Conservation (phyloP, 2,888 invertebrate species). For the Anarsia innoxiella region DNA sequence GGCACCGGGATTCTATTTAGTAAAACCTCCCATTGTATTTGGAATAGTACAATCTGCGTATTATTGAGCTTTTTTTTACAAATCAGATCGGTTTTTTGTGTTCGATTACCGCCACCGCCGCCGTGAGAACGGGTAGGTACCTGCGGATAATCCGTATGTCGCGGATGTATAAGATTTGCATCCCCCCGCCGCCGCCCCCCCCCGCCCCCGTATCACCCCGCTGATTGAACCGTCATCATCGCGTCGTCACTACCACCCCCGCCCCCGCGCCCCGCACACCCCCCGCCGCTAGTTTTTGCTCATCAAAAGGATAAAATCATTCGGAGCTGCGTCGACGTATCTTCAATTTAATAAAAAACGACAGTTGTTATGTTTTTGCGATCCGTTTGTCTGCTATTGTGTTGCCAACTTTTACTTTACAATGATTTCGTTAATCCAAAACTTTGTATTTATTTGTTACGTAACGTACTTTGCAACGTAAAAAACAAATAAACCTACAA, state of each 20-base stretch:
- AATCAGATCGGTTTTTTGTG: too few relatives aligned
- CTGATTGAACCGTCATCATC: conserved; percentile 15
- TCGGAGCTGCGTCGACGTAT: background rate
- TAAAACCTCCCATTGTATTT: too few relatives aligned
- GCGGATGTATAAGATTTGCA: conserved; percentile 6
- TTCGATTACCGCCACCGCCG: too few relatives aligned
- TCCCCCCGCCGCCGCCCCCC: background rate
- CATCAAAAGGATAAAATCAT: conserved; percentile 9
- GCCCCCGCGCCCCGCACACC: conserved; percentile 6
- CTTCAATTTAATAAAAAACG: conserved; percentile 7
- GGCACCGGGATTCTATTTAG: too few relatives aligned
- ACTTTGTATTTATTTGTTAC: too few relatives aligned
- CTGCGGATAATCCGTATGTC: conserved; percentile 3
- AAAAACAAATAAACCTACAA: too few relatives aligned
- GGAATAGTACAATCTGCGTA: too few relatives aligned
- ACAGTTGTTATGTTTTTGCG: conserved; percentile 9
- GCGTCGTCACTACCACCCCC: background rate
- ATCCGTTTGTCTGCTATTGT: conserved; percentile 9
- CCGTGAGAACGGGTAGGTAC: conserved; percentile 2
- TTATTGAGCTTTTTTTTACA: too few relatives aligned
- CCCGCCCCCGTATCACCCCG: background rate
- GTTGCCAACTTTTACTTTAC: too few relatives aligned
- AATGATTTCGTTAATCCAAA: too few relatives aligned
- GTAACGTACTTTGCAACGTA: too few relatives aligned
- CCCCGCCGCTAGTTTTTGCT: conserved; percentile 10